These are phyloP conservation scores for Colistium nudipinnis DNA, from an alignment of 2,113 vertebrate species.

Conservation along the genomic window DNA sequence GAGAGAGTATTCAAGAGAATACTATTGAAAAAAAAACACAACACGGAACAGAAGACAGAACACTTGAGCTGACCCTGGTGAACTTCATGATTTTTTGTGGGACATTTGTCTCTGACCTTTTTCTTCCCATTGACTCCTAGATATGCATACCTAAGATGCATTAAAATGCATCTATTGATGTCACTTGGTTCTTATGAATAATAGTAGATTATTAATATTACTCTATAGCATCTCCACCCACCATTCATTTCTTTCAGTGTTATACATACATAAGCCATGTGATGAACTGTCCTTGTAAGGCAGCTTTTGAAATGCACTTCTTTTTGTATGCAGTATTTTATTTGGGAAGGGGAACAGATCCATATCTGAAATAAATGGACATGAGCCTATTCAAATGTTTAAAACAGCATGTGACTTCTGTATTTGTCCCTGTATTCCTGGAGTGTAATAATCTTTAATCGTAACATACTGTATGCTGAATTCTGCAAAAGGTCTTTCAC, in stretches of 20 bases:
- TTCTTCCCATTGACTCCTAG: neutral
- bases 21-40: neutral
- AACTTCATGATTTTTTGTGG: slow-evolving; percentile 10
- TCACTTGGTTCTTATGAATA: neutral
- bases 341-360: neutral
- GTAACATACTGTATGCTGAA: neutral
- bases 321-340: neutral
- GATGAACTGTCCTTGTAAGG: neutral
- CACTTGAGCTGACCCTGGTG: slow-evolving; percentile 15
- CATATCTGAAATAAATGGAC: neutral
- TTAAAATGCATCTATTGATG: neutral
- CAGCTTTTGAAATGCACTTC: neutral
- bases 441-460: neutral
- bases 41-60: too few relatives aligned
- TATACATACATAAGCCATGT: neutral
- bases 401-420: too few relatives aligned
- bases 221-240: neutral
- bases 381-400: neutral
- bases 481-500: neutral
- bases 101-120: neutral
- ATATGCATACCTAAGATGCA: neutral
- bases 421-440: neutral
- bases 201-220: neutral
- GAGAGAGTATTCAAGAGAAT: neutral
- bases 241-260: neutral